These are phyloP conservation scores for Gnatocerus cornutus DNA, from an alignment of 2,888 invertebrate genomes.

Conservation along the genomic window DNA sequence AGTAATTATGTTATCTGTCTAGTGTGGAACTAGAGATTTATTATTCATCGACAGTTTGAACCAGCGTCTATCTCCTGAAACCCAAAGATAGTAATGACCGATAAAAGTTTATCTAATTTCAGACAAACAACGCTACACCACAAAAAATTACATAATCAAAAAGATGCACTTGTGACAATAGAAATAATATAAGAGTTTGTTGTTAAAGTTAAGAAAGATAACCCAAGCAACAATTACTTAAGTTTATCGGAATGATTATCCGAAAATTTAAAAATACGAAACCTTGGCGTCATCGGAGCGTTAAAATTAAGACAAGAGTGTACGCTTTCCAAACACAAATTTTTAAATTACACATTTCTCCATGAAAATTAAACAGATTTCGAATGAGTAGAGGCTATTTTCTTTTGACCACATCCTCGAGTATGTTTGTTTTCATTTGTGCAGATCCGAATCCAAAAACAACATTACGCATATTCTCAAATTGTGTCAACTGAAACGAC, in stretches of 20 bases:
- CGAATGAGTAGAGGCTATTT: no score
- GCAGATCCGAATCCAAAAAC: constrained; percentile 19
- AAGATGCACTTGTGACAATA: no score
- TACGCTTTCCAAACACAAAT: constrained; percentile 26
- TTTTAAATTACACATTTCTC: neutral
- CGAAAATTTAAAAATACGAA: no score
- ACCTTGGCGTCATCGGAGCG: neutral
- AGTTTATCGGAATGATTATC: neutral
- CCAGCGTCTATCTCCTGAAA: neutral
- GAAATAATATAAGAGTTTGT: no score
- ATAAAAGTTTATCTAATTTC: constrained; percentile 32
- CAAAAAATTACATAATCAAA: constrained; percentile 17
- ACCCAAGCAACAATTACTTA: neutral
- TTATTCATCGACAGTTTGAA: constrained; percentile 14
- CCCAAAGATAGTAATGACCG: constrained; percentile 23
- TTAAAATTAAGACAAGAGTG: constrained; percentile 1
- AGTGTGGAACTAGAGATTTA: constrained; percentile 13
- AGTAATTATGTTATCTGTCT: constrained; percentile 20
- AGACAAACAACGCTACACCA: constrained; percentile 36
- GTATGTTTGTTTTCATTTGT: constrained; percentile 18
- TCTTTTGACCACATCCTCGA: no score
- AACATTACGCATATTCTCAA: constrained; percentile 16
- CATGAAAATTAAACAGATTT: no score
- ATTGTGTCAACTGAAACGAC: constrained; percentile 35
- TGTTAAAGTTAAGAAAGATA: neutral